phyloP scores from a whole-genome alignment of 2,113 vertebrate species.

The Puffinus mauretanicus region DNA sequence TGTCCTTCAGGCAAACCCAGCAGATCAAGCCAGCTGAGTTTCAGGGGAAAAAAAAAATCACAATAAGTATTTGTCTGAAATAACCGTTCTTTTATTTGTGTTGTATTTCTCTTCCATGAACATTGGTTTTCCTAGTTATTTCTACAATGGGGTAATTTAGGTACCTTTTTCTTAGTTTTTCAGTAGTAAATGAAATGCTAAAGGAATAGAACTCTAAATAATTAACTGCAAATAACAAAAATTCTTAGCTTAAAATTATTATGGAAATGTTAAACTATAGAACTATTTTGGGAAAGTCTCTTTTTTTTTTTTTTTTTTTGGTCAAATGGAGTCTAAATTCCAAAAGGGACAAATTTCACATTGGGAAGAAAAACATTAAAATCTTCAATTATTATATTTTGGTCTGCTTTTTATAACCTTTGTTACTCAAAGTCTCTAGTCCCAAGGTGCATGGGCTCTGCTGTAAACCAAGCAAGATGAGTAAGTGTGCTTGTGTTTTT shows the following conservation, averaged over 20 bases:
- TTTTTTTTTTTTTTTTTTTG: background rate
- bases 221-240: background rate
- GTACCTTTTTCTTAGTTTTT: background rate
- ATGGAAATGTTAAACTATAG: background rate
- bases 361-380: background rate
- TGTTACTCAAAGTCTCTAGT: background rate
- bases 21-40: background rate
- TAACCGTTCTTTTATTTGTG: background rate
- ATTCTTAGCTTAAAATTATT: background rate
- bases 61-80: background rate
- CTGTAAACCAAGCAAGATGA: background rate
- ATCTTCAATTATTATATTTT: background rate
- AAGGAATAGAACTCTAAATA: background rate
- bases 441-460: background rate
- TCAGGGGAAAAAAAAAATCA: background rate
- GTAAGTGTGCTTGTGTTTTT: background rate
- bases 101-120: background rate
- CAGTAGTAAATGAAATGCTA: background rate
- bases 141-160: background rate
- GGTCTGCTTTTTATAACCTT: background rate
- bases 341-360: background rate
- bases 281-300: background rate
- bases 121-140: background rate
- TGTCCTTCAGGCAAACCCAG: background rate
- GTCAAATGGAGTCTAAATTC: background rate